Conservation (phyloP, 1,140 invertebrate species). For the Elysia chlorotica region DNA sequence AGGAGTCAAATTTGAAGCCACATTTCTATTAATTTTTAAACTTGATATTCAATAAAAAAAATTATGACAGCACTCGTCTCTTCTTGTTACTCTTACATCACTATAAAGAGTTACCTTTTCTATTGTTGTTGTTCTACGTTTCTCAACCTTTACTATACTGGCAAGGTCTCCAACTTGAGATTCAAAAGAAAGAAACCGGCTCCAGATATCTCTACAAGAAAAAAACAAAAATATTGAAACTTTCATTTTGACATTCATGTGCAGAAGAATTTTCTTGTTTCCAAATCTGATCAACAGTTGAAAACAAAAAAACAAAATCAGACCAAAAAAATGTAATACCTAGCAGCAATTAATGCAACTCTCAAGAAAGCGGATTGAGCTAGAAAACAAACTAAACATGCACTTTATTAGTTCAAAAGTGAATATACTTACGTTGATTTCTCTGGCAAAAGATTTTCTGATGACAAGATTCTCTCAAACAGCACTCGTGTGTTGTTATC, state of each 20-base stretch:
- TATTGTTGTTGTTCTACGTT: conserved; percentile 84
- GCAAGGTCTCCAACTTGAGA: conserved; percentile 97
- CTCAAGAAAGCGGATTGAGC: background rate
- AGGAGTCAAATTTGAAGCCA: too few relatives aligned
- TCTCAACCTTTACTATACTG: conserved; percentile 98
- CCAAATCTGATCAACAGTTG: too few relatives aligned
- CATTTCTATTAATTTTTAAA: too few relatives aligned
- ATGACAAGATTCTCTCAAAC: conserved; percentile 94
- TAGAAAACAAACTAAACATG: background rate
- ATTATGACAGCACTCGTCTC: too few relatives aligned
- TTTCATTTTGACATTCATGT: background rate
- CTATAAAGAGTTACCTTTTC: conserved; percentile 74
- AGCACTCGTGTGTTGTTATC: conserved; percentile 98
- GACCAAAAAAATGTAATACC: too few relatives aligned
- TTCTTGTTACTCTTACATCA: too few relatives aligned
- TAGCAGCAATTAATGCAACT: too few relatives aligned
- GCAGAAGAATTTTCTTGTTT: too few relatives aligned
- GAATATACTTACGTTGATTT: conserved; percentile 84
- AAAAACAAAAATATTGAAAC: too few relatives aligned
- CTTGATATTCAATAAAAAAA: too few relatives aligned
- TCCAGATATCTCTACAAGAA: conserved; percentile 88
- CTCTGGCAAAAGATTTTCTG: conserved; percentile 87
- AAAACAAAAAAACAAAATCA: too few relatives aligned
- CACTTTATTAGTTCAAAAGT: too few relatives aligned
- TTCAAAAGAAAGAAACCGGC: conserved; percentile 97